Conservation (phyloP, 2,113 vertebrate genomes). For the Struthio camelus region DNA sequence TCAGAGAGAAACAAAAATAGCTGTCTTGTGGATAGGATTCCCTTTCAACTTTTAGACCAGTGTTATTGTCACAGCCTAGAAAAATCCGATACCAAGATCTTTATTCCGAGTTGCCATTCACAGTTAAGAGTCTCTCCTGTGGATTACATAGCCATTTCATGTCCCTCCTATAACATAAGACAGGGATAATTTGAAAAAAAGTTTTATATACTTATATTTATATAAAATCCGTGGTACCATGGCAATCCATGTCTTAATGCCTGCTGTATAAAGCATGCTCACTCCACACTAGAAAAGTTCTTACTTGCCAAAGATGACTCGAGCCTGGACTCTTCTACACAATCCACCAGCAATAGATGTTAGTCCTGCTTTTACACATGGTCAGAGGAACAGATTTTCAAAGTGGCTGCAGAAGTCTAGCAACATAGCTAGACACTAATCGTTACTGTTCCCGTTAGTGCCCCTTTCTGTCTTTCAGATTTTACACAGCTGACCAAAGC, state of each 20-base stretch:
- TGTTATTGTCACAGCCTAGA: background rate
- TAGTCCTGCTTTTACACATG: rapidly evolving
- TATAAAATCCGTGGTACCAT: background rate
- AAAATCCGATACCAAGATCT: background rate
- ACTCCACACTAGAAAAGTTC: background rate
- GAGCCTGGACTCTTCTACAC: background rate
- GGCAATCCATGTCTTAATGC: background rate
- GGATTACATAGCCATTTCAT: background rate
- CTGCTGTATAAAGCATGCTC: background rate
- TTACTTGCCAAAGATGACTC: background rate
- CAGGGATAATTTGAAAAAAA: background rate
- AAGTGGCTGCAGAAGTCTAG: background rate
- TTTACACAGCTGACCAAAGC: background rate
- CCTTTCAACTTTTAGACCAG: background rate
- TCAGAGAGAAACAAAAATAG: background rate
- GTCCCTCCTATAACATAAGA: background rate
- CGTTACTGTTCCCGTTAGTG: background rate
- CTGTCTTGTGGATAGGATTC: background rate
- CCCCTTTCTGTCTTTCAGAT: background rate
- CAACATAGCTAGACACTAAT: background rate
- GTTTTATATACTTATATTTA: background rate
- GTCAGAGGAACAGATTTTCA: background rate
- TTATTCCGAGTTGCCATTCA: background rate
- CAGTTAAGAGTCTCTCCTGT: background rate
- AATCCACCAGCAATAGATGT: background rate